Conservation (phyloP, 2,113 vertebrate species). For the Brienomyrus longianalis region DNA sequence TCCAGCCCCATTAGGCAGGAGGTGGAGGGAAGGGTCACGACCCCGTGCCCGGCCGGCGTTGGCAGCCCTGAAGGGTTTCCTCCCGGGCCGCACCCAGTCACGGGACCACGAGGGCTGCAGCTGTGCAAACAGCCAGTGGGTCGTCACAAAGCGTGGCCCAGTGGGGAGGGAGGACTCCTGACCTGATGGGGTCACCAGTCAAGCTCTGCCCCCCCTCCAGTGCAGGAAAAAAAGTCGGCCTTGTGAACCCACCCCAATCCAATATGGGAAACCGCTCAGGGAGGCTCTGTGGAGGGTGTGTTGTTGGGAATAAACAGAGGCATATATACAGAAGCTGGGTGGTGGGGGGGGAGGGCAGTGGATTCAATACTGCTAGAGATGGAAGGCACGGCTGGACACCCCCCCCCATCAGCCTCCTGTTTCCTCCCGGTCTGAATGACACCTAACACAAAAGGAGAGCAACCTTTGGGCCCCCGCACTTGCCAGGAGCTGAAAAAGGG, state of each 20-base stretch:
- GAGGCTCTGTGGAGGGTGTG: background rate
- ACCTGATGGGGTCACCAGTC: background rate
- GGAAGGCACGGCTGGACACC: background rate
- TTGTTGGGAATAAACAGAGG: background rate
- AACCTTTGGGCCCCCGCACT: background rate
- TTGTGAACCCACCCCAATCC: background rate
- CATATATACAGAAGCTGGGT: background rate
- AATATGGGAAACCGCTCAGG: background rate
- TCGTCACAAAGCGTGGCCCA: background rate
- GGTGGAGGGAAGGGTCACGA: background rate
- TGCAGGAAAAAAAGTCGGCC: background rate
- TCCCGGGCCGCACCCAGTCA: background rate
- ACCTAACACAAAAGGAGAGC: background rate
- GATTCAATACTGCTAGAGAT: background rate
- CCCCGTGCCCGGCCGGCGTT: background rate
- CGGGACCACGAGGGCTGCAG: background rate
- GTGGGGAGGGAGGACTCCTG: background rate
- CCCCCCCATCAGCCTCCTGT: background rate
- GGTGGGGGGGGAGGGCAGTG: background rate
- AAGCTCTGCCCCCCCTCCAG: background rate
- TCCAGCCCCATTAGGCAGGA: background rate
- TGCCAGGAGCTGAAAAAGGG: background rate
- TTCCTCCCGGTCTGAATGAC: background rate
- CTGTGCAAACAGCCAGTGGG: slow-evolving; percentile 6
- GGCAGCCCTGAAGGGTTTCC: background rate